Evolutionary conservation across 2,113 vertebrate genomes (phyloP).

Genomic region (Felis catus): F.catus_Fca126_mat1.0 CM031415.1:13550501-13551000

Average conservation of each 20-base stretch:
- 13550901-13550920: not conserved
- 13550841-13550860: not conserved
- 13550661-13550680: not conserved
- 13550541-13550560: not conserved
- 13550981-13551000: not conserved
- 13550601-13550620: slow-evolving; percentile 39
- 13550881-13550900: not conserved
- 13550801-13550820: not conserved
- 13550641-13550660: not conserved
- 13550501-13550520: not conserved
- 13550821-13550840: not conserved
- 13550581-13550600: slow-evolving; percentile 31
- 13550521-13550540: not conserved
- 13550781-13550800: accelerated
- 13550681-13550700: not conserved
- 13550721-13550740: not conserved
- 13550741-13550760: accelerated
- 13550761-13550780: not conserved
- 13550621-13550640: not conserved
- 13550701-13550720: not conserved
- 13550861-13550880: not conserved
- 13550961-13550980: not conserved
- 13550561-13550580: not conserved
- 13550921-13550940: not conserved
- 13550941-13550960: not conserved